Conservation (phyloP, 2,888 invertebrate species). For the Noctua pronuba region DNA sequence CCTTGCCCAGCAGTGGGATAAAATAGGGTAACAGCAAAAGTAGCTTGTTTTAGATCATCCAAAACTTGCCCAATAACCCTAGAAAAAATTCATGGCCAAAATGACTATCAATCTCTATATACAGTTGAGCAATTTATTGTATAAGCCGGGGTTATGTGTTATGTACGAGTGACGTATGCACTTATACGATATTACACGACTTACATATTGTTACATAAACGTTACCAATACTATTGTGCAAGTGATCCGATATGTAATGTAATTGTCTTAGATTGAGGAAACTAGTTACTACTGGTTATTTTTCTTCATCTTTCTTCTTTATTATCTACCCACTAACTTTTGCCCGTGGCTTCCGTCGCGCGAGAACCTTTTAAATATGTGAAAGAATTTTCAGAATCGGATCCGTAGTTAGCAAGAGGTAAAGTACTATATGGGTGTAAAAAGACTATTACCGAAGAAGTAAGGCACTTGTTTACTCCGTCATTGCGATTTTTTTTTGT, state of each 20-base stretch:
- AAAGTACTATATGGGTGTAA: no score
- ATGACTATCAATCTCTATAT: conserved; percentile 19
- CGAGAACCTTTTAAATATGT: no score
- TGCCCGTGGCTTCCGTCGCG: no score
- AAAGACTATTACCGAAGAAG: no score
- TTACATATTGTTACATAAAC: conserved; percentile 60
- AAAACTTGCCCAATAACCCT: conserved; percentile 1
- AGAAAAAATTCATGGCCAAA: conserved; percentile 32
- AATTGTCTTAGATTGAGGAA: conserved; percentile 46
- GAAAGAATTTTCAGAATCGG: no score
- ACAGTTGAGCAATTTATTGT: conserved; percentile 56
- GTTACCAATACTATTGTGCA: conserved; percentile 59
- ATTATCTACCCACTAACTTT: neutral
- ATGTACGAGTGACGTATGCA: conserved; percentile 50
- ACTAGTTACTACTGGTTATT: neutral
- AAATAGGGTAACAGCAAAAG: neutral
- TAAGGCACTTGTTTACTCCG: no score
- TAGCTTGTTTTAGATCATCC: neutral
- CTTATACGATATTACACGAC: conserved; percentile 54
- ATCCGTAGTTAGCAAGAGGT: no score
- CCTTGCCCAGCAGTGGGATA: neutral
- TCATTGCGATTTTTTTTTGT: neutral
- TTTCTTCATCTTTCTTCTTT: neutral
- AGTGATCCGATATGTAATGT: conserved; percentile 52
- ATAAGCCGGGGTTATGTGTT: conserved; percentile 56